Evolutionary conservation across 2,113 vertebrate species (phyloP).

Genomic region (Sturnus vulgaris): DNA sequence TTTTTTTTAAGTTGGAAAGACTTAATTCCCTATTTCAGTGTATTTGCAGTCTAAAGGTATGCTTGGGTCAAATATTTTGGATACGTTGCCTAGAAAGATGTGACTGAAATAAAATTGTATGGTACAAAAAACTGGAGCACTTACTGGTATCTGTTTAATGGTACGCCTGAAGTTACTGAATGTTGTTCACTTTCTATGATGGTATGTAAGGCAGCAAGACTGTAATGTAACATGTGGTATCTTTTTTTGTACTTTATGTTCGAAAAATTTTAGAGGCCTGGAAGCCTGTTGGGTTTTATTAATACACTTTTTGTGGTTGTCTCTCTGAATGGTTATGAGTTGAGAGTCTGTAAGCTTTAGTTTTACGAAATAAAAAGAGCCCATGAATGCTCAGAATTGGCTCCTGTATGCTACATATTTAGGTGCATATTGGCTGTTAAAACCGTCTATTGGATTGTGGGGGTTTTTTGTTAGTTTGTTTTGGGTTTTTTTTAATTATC

Average conservation of each 20-base stretch:
- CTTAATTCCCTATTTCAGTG: background rate
- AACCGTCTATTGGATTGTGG: background rate
- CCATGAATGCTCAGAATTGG: background rate
- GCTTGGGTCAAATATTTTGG: constrained; percentile 39
- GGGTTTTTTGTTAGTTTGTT: too few relatives aligned
- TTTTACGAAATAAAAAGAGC: constrained; percentile 69
- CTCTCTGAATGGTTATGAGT: constrained; percentile 1
- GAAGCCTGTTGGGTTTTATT: constrained; percentile 45
- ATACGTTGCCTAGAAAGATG: constrained; percentile 2
- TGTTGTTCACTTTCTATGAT: constrained; percentile 27
- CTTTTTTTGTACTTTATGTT: constrained; percentile 34
- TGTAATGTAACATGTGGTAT: constrained; percentile 36
- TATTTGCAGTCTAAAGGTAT: constrained; percentile 1
- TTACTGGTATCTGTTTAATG: constrained; percentile 26
- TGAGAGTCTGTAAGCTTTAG: constrained; percentile 46
- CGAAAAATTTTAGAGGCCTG: constrained; percentile 31
- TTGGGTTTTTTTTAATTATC: background rate
- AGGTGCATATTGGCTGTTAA: background rate
- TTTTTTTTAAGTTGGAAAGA: background rate
- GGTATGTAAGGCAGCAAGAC: constrained; percentile 36
- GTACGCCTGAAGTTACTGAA: constrained; percentile 35
- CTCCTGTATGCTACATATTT: background rate
- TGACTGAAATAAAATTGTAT: constrained; percentile 55
- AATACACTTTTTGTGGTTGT: constrained; percentile 18
- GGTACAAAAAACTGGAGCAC: constrained; percentile 30